phyloP scores from a whole-genome alignment of 2,888 invertebrate genomes.

The Baccha elongata region DNA sequence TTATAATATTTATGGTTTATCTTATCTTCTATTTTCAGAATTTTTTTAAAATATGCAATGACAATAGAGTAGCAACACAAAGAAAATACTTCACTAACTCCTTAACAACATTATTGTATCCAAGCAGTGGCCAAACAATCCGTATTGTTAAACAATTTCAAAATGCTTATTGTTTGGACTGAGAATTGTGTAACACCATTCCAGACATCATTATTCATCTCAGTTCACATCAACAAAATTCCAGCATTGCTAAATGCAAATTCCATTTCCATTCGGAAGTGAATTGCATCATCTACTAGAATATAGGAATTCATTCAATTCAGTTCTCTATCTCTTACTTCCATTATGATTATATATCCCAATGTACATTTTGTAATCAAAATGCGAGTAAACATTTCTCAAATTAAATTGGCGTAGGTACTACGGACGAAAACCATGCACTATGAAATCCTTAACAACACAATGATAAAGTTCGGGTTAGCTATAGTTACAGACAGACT shows the following conservation, averaged over 20 bases:
- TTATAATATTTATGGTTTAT: too few species aligned
- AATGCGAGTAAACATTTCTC: constrained; percentile 22
- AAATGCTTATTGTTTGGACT: constrained; percentile 7
- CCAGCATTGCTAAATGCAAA: neutral
- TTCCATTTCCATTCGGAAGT: neutral
- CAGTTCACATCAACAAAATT: neutral
- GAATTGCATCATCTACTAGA: neutral
- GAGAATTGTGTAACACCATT: neutral
- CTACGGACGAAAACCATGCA: neutral
- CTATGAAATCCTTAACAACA: too few species aligned
- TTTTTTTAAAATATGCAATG: too few species aligned
- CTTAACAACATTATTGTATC: neutral
- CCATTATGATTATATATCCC: constrained; percentile 8
- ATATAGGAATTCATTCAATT: constrained; percentile 1
- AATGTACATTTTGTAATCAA: constrained; percentile 1
- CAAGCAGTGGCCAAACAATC: neutral
- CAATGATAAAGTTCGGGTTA: neutral
- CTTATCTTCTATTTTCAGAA: too few species aligned
- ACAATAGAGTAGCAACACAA: too few species aligned
- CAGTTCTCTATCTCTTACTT: neutral
- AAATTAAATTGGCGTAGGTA: constrained; percentile 1
- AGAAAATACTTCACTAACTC: neutral
- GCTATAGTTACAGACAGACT: constrained; percentile 5
- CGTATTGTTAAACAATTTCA: neutral
- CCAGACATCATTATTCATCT: constrained; percentile 1